Evolutionary conservation across 2,888 invertebrate species (phyloP), one percentile per base, ranked within the genome.

Genomic region (Drosophila kuntzei): DNA sequence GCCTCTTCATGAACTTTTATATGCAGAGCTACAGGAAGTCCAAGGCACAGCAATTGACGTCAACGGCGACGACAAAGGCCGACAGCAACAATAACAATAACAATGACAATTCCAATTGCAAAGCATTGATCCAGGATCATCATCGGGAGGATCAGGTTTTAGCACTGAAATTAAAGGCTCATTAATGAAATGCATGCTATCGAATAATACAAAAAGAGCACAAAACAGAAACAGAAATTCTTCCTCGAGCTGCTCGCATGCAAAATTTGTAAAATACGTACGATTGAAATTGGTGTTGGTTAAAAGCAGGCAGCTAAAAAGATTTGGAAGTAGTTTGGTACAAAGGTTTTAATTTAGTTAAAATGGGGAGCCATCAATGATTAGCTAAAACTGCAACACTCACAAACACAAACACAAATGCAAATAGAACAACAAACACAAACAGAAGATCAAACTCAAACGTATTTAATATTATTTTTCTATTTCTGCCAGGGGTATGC

Each of bases 1-100:
- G 94, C 14, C 94, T 98, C 63, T 98, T 98, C 94, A 95, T 95
- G 88, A 96, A 98, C 93, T 98, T 98, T 94, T 98, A 98, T 93
- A 94, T 95, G 78, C 95, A 95, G 91, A 95, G 96, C 22, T 98
- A 98, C 93, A 94, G 93, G 80, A 93, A 90, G 66, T 70, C 87
- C 54, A 84, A 82, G 75, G 81, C 79, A 12, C 74, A 78, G 53
- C 69, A 71, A 72, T 32, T 58, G 58, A 18, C 47, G 11, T 36
- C 68, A 67, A 16, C 67, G 62, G 20, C 57, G 60, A 43, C 74
- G 72, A 70, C 54, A 71, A 73, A 70, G 53, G 59, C 63, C 7
- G 76, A 79, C 36, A 87, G 73, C 69, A 89, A 81, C 75, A 87
- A 80, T 69, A 89, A 79, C 61, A 80, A n/a, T n/a, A n/a, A n/a